Evolutionary conservation across 2,113 vertebrate genomes (phyloP), one percentile per base, ranked within the genome.

Genomic region (Dicentrarchus labrax): DNA sequence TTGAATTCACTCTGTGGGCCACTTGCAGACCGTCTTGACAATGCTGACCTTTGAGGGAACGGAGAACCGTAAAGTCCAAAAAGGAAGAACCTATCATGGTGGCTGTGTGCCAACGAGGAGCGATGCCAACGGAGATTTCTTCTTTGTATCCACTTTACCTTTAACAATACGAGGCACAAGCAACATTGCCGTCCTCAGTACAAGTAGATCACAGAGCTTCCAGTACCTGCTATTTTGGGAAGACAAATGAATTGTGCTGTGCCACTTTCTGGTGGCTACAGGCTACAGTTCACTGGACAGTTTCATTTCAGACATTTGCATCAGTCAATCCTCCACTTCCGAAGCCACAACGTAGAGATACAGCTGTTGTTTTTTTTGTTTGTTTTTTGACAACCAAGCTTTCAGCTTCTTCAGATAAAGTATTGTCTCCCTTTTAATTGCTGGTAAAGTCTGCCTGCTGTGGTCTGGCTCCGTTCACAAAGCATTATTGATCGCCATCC

Each of bases 401-500:
- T 68, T 65, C 78, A 76, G 73, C 62, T 53, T 67, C 70, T 60
- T 86, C 78, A 73, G 67, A 84, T 72, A 76, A 84, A 82, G 43
- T 66, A 77, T 80, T 71, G 81, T 77, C 83, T 84, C 38, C 39
- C 45, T 80, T 89, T 82, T 91, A 89, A 91, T 88, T 89, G 79
- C 70, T 59, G 79, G 47, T 68, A 54, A 83, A 50, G 69, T 76
- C 79, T 67, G 54, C 64, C 47, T 72, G 79, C 84, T 70, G 87
- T 48, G 65, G 82, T 80, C 51, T 7, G 64, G 43, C 66, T 85
- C n/a, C 2, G 54, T 57, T 86, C 80, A 85, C 82, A 89, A 89
- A 89, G 80, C 80, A 22, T 86, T 89, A 91, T 89, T 81, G 89
- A 93, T 91, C 53, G 45, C 61, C 21, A 5, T 83, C 69, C 6